Base-by-base conservation (phyloP, 1,140 invertebrate species). In the Stegodyphus dumicola region DNA sequence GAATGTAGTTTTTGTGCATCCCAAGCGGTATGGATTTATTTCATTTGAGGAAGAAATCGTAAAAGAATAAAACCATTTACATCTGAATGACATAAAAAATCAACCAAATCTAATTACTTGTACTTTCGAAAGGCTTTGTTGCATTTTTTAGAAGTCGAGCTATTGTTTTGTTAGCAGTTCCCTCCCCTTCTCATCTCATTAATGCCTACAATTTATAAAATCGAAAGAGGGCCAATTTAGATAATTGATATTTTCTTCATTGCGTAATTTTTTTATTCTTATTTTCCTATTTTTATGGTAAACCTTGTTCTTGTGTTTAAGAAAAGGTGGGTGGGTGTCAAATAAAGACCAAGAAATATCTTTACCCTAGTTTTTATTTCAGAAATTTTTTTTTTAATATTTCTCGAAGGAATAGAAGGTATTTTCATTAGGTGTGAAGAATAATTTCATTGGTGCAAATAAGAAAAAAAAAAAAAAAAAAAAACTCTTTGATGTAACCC, bases 41-140 rank as follows among this genome's bases (percentile, higher is more conserved):
- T 33, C 74, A 18, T 48, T 60, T 9, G 54, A 49, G 11, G 48
- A 52, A 73, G 70, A 13, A 52, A 67, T 52, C 48, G 54, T 11
- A 70, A 9, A 54, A 9, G 48, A 77, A 48, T 33, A 6, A 52
- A 77, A 54, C 60, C 64, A 77, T 77, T 52, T 65, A 66, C 17
- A 75, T 56, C 49, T 66, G 11, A 77, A 77, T 49, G 52, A 76
- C 18, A 76, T 66, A 77, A 65, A 15, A 4, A 4, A 13, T 17
- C 64, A 65, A 18, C 60, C 64, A 66, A 77, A 77, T 67, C 64
- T 77, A 77, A 77, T 77, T 77, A 77, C 76, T 65, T 77, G 60
- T 67, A 77, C 51, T 77, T 77, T 77, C 48, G 49, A 15, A 53
- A 51, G 52, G 64, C 52, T 77, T 33, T 15, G 33, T 33, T 33